These are phyloP conservation scores for Pentalonia nigronervosa DNA, from an alignment of 1,140 invertebrate species.

Conservation along the genomic window DNA sequence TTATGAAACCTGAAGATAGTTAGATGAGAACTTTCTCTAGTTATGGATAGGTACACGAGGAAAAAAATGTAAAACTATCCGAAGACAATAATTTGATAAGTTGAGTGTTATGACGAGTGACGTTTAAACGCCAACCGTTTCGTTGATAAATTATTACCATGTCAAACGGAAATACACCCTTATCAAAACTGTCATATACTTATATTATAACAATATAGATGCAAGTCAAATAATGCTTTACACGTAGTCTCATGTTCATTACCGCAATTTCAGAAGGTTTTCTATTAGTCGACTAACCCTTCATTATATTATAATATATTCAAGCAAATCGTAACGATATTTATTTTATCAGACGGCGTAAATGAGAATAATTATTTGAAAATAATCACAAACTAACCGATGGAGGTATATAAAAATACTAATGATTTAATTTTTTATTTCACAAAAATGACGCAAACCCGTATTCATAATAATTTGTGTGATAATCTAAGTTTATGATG, in stretches of 20 bases:
- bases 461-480: too few species aligned
- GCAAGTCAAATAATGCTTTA: not conserved
- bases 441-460: too few species aligned
- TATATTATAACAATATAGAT: not conserved
- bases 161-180: conserved; percentile 7
- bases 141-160: conserved; percentile 21
- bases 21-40: not conserved
- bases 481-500: too few species aligned
- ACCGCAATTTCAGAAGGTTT: not conserved
- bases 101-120: not conserved
- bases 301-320: not conserved
- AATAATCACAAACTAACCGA: not conserved
- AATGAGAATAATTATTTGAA: not conserved
- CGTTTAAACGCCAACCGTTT: conserved; percentile 15
- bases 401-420: too few species aligned
- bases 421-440: too few species aligned
- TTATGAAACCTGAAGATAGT: not conserved
- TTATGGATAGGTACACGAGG: not conserved
- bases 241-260: not conserved
- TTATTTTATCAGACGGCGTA: too few species aligned
- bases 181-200: not conserved
- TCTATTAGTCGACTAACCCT: not conserved
- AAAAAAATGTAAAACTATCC: not conserved
- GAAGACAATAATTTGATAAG: conserved; percentile 2
- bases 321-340: not conserved